A percentile compares a stretch with the other conserved stretches of the same genome.
Conservation (phyloP, 2,888 invertebrate genomes). For the Tachystola acroxantha region DNA sequence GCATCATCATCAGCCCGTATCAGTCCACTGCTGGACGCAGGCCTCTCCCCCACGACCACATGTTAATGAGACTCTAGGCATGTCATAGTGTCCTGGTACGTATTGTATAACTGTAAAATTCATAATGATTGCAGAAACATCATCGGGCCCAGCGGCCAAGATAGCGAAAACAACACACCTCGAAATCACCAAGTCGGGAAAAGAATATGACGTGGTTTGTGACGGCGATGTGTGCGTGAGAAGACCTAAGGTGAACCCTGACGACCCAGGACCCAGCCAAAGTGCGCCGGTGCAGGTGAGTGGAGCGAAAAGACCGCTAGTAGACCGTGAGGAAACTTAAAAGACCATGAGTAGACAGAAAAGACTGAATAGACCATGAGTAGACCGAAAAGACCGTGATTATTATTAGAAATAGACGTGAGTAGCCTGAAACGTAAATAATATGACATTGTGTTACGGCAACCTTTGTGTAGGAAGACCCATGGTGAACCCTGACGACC, state of each 20-base stretch:
- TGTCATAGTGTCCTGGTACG: too few relatives aligned
- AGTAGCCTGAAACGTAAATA: too few relatives aligned
- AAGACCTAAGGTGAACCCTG: slow-evolving; percentile 25
- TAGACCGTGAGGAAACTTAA: neutral
- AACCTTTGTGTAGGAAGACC: too few relatives aligned
- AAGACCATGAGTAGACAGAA: slow-evolving; percentile 1
- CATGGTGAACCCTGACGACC: neutral
- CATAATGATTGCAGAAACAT: slow-evolving; percentile 22
- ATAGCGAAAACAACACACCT: slow-evolving; percentile 29
- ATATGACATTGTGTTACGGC: too few relatives aligned
- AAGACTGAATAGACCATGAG: neutral
- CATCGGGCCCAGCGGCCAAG: slow-evolving; percentile 39
- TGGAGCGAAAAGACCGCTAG: neutral
- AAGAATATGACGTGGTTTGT: slow-evolving; percentile 64
- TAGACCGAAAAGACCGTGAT: neutral
- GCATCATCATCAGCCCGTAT: too few relatives aligned
- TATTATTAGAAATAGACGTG: too few relatives aligned
- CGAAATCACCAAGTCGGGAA: slow-evolving; percentile 20
- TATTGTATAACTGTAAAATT: too few relatives aligned
- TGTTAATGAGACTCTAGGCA: too few relatives aligned
- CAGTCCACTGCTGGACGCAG: too few relatives aligned
- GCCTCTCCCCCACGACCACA: too few relatives aligned
- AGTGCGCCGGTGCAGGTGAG: neutral
- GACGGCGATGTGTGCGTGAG: slow-evolving; percentile 71
- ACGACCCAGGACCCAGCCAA: slow-evolving; percentile 44